Evolutionary conservation across 1,140 invertebrate species (phyloP).

Genomic region (Drosophila sturtevanti): DNA sequence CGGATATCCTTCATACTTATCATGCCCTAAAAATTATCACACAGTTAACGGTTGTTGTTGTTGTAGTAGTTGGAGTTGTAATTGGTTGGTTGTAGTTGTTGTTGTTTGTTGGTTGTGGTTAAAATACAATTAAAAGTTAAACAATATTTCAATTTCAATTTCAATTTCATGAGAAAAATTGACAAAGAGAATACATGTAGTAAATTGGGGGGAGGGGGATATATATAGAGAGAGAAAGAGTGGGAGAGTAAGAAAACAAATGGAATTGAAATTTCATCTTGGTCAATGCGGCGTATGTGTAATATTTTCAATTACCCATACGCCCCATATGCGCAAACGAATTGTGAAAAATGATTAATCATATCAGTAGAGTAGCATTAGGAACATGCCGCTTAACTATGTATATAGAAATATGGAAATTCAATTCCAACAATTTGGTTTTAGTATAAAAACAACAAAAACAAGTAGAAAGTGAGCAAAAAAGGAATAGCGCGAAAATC

Average conservation of each 20-base stretch:
- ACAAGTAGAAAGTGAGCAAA: background rate
- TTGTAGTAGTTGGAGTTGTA: slow-evolving; percentile 25
- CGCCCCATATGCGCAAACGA: background rate
- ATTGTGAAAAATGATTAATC: slow-evolving; percentile 1
- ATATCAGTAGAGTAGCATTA: slow-evolving; percentile 7
- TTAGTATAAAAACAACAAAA: slow-evolving; percentile 17
- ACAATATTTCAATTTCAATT: slow-evolving; percentile 5
- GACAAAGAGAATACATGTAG: too few species aligned
- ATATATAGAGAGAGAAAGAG: background rate
- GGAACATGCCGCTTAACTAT: slow-evolving; percentile 16
- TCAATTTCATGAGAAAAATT: slow-evolving; percentile 16
- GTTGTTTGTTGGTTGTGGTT: slow-evolving; percentile 42
- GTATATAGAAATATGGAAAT: background rate
- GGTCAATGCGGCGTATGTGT: slow-evolving; percentile 22
- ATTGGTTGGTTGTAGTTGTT: slow-evolving; percentile 45
- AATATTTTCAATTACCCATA: slow-evolving; percentile 12
- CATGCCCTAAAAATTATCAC: slow-evolving; percentile 77
- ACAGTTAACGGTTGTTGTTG: slow-evolving; percentile 47
- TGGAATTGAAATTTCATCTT: background rate
- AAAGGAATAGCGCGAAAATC: background rate
- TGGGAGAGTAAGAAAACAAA: slow-evolving; percentile 1
- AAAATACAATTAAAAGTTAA: slow-evolving; percentile 45
- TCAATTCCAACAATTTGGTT: background rate
- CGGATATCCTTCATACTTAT: slow-evolving; percentile 82
- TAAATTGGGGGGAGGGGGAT: too few species aligned